These are phyloP conservation scores for Caenorhabditis doughertyi DNA, from an alignment of 2,888 invertebrate species.

Conservation along the genomic window DNA sequence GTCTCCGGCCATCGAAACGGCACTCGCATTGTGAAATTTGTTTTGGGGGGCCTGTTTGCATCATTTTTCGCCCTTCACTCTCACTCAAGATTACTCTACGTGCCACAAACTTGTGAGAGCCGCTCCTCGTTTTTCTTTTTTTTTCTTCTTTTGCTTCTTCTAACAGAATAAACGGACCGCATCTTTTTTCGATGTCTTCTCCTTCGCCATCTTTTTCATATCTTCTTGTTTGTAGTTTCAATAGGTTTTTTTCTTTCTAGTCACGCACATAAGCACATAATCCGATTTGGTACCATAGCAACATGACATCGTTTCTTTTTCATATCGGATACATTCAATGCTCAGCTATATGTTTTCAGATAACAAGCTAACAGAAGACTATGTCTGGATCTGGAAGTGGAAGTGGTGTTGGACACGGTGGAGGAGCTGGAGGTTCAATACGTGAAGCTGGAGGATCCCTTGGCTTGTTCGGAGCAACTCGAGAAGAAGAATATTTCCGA, in stretches of 20 bases:
- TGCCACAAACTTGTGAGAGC: slow-evolving; percentile 45
- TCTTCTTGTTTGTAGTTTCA: background rate
- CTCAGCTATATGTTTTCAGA: slow-evolving; percentile 13
- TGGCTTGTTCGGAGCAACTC: slow-evolving; percentile 83
- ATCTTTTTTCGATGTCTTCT: background rate
- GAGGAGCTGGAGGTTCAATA: slow-evolving; percentile 72
- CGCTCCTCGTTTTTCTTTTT: background rate
- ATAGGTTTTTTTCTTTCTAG: background rate
- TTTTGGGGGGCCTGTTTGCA: slow-evolving; percentile 55
- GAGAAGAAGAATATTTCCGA: slow-evolving; percentile 83
- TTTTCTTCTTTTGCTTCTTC: background rate
- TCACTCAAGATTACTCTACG: slow-evolving; percentile 51
- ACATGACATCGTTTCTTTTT: background rate
- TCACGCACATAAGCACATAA: slow-evolving; percentile 10
- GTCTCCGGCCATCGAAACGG: slow-evolving; percentile 35
- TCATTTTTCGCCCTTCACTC: slow-evolving; percentile 40
- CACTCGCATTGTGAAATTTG: slow-evolving; percentile 54
- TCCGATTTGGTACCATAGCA: slow-evolving; percentile 35
- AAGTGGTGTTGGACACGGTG: slow-evolving; percentile 54
- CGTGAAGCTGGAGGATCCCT: slow-evolving; percentile 84
- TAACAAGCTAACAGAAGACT: background rate
- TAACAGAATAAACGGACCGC: slow-evolving; percentile 18
- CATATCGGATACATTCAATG: background rate
- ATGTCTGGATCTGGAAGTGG: slow-evolving; percentile 57
- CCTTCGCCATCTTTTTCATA: background rate